Percentiles rank a stretch among this genome's conserved stretches.
These are phyloP conservation scores for Lathamus discolor DNA, from an alignment of 2,113 vertebrate species.

Conservation along the genomic window DNA sequence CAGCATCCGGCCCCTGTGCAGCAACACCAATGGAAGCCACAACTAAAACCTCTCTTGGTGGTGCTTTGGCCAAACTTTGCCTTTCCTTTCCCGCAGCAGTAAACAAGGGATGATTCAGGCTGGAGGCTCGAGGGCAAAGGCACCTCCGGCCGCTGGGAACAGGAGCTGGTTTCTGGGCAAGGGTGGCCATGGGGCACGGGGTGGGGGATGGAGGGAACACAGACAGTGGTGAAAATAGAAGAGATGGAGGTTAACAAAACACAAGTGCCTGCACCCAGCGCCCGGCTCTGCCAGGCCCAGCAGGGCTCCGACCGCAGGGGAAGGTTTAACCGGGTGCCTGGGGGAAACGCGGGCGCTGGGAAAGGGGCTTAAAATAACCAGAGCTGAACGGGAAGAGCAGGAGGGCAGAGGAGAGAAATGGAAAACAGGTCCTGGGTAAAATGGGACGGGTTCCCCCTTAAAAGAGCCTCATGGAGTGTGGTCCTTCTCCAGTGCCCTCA, in stretches of 20 bases:
- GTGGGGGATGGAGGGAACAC: not conserved
- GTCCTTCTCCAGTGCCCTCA: not conserved
- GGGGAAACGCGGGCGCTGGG: not conserved
- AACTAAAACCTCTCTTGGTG: not conserved
- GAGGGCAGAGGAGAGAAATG: not conserved
- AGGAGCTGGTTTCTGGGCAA: conserved; percentile 37
- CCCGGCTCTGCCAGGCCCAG: not conserved
- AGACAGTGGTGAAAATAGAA: not conserved
- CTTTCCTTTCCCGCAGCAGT: not conserved
- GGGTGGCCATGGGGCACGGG: not conserved
- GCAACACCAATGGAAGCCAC: not conserved
- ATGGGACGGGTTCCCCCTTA: not conserved
- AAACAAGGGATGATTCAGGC: conserved; percentile 66
- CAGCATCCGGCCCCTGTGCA: not conserved
- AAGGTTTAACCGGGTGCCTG: not conserved
- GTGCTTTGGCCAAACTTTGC: not conserved
- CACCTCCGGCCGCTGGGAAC: not conserved
- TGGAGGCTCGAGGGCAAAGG: conserved; percentile 54
- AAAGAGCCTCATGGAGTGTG: accelerated
- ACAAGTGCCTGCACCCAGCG: accelerated
- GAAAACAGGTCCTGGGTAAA: not conserved
- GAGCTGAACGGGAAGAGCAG: not conserved
- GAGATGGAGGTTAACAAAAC: not conserved
- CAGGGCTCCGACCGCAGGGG: accelerated
- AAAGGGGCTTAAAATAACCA: not conserved